These are phyloP conservation scores for Brachionus rubens DNA, from an alignment of 1,140 invertebrate species.

Conservation along the genomic window DNA sequence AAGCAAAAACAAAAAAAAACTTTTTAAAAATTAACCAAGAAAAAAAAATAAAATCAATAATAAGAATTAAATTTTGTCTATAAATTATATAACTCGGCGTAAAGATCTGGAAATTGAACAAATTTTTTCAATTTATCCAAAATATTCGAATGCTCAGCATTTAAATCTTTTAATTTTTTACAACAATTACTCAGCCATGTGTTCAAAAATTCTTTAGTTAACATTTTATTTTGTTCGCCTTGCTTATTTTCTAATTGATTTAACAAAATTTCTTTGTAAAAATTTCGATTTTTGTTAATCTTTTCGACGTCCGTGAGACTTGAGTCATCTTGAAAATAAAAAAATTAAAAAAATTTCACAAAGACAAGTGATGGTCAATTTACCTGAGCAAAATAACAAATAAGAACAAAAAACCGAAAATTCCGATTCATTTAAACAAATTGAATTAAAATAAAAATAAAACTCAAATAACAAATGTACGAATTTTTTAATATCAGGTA, in stretches of 20 bases:
- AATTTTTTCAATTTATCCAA: background rate
- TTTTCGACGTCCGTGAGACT: background rate
- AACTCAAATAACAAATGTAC: constrained; percentile 35
- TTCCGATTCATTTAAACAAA: background rate
- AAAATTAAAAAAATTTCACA: too few relatives aligned
- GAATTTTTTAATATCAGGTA: constrained; percentile 2
- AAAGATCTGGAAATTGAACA: constrained; percentile 46
- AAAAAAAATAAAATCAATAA: constrained; percentile 29
- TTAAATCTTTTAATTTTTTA: constrained; percentile 24
- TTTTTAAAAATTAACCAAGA: background rate
- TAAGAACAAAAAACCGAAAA: constrained; percentile 1
- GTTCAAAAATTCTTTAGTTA: constrained; percentile 26
- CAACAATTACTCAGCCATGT: constrained; percentile 20
- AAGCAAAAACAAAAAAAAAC: too few relatives aligned
- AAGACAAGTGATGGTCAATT: too few relatives aligned
- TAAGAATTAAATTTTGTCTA: background rate
- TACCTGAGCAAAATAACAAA: constrained; percentile 18
- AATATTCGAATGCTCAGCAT: constrained; percentile 34
- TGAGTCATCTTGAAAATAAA: constrained; percentile 10
- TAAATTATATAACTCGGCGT: constrained; percentile 44
- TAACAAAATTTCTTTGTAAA: constrained; percentile 19
- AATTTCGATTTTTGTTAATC: background rate
- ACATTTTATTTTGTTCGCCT: background rate
- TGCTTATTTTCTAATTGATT: constrained; percentile 23
- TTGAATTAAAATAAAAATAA: constrained; percentile 40